Conservation (phyloP, 2,888 invertebrate species). For the Drosophila borealis region DNA sequence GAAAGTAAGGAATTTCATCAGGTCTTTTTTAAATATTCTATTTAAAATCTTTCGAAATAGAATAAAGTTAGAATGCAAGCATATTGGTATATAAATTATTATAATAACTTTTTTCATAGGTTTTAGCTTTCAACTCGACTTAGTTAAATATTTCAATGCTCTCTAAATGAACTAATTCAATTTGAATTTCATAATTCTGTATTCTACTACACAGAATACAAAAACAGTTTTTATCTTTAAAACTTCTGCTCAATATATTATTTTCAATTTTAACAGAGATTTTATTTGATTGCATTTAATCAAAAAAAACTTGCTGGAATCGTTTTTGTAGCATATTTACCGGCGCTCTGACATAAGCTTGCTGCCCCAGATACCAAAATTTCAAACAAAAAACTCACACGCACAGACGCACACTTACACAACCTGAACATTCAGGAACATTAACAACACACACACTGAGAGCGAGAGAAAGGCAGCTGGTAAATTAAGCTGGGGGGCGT, state of each 20-base stretch:
- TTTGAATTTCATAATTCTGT: neutral
- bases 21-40: too few species aligned
- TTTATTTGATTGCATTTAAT: slow-evolving; percentile 5
- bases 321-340: slow-evolving; percentile 9
- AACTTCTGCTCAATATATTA: neutral
- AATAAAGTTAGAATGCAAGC: too few species aligned
- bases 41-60: too few species aligned
- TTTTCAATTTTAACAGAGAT: neutral
- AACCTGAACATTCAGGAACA: slow-evolving; percentile 14
- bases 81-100: too few species aligned
- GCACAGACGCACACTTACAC: slow-evolving; percentile 10
- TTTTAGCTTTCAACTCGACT: neutral
- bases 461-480: slow-evolving; percentile 3
- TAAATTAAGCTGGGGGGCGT: slow-evolving; percentile 33
- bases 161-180: neutral
- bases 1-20: too few species aligned
- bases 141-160: neutral
- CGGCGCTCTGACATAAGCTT: slow-evolving; percentile 13
- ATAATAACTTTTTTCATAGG: neutral
- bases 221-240: neutral
- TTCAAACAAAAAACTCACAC: slow-evolving; percentile 12
- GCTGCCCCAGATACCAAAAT: slow-evolving; percentile 37
- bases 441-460: neutral
- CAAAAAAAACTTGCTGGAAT: slow-evolving; percentile 4
- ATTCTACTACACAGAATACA: too few species aligned